Evolutionary conservation across 2,888 invertebrate species (phyloP), one percentile per base, ranked within the genome.

Genomic region (Eristalis pertinax): DNA sequence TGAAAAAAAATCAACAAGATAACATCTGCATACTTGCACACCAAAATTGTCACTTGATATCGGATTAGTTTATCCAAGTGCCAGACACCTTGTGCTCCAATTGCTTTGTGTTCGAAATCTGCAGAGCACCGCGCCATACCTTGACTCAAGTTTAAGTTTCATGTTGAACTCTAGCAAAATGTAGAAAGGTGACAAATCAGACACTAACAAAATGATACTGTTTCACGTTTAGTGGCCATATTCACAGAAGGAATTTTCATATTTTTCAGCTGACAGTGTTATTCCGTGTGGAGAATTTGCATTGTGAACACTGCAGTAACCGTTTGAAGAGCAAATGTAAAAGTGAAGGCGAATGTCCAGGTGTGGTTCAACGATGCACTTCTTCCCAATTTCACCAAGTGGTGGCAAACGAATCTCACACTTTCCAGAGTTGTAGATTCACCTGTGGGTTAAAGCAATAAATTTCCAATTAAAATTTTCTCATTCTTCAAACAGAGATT

Each of bases 391-490:
- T 73, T 63, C 58, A 73, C 68, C 73, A 64, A 65, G 60, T 65
- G 65, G 50, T 26, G 60, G 74, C 41, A 70, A 70, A 60, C 56
- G 32, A 35, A 67, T 50, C 24, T 26, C 29, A 35, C 32, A 5
- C 32, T 22, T 2, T 19, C 38, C 11, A 26, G 35, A 13, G 32
- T 35, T 56, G 15, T 38, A 22, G 56, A 65, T 41, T 35, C 41
- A 56, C 63, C 63, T 68, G 76, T 68, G 50, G 82, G 69, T 78
- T 87, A 87, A 79, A 56, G 84, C 76, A 80, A 87, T 87, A 84
- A 87, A 83, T 84, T 87, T 87, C 79, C 87, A 87, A 87, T 87
- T 87, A 87, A 87, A 87, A 84, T 76, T 76, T 76, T 38, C 35
- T 67, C 76, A 70, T 79, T 79, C 43, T 69, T 79, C 79, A 76